These are phyloP conservation scores for Rutilus rutilus DNA, from an alignment of 2,113 vertebrate species.

Conservation along the genomic window DNA sequence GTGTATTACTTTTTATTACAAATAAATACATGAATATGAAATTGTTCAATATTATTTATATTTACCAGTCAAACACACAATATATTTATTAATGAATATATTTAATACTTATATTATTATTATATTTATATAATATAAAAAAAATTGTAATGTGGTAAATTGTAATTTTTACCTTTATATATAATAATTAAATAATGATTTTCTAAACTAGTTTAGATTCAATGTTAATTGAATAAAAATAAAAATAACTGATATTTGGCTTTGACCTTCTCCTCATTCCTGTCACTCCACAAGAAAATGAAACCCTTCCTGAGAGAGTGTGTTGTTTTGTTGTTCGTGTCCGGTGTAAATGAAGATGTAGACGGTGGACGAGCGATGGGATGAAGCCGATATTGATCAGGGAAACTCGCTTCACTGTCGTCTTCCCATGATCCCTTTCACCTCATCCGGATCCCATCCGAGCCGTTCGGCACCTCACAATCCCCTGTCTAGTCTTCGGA, in stretches of 20 bases:
- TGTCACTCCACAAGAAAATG: background rate
- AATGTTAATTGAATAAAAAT: background rate
- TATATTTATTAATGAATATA: too few relatives aligned
- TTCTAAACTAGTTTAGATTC: background rate
- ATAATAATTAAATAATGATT: background rate
- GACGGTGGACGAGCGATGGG: constrained; percentile 54
- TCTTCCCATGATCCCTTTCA: constrained; percentile 35
- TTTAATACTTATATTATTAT: too few relatives aligned
- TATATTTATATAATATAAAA: too few relatives aligned
- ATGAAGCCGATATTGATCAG: constrained; percentile 69
- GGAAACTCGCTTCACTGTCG: constrained; percentile 42
- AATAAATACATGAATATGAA: too few relatives aligned
- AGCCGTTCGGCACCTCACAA: background rate
- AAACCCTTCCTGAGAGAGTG: background rate
- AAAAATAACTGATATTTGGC: background rate
- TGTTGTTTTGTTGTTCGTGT: background rate
- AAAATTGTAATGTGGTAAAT: too few relatives aligned
- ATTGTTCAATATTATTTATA: too few relatives aligned
- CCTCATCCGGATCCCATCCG: background rate
- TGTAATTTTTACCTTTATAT: background rate
- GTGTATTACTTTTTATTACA: too few relatives aligned
- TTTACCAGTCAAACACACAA: too few relatives aligned
- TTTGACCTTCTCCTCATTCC: background rate
- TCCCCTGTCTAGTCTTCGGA: background rate
- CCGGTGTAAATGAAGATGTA: constrained; percentile 32